These are phyloP conservation scores for Danionella cerebrum DNA, from an alignment of 2,113 vertebrate species.

Conservation along the genomic window DNA sequence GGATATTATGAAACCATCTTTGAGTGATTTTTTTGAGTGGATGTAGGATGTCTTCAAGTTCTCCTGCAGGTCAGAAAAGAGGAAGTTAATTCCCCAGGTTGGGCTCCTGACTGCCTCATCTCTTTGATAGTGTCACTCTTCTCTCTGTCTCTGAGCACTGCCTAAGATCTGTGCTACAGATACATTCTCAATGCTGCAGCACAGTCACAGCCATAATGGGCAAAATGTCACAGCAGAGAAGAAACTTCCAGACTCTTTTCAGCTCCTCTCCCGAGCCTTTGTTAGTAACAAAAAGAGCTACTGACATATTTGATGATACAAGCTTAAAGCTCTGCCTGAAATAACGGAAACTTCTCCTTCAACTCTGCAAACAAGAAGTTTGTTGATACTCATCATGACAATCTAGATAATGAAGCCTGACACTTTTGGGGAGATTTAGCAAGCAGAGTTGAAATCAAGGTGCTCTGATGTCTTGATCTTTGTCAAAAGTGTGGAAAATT, in stretches of 20 bases:
- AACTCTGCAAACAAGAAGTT: background rate
- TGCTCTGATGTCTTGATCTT: conserved; percentile 1
- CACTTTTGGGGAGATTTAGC: background rate
- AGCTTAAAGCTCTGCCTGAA: background rate
- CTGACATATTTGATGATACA: conserved; percentile 9
- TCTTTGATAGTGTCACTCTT: conserved; percentile 40
- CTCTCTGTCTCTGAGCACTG: conserved; percentile 26
- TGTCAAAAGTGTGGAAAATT: conserved; percentile 16
- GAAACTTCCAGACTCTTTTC: conserved; percentile 19
- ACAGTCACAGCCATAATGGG: conserved; percentile 29
- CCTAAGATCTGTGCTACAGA: conserved; percentile 38
- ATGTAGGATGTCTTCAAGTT: conserved; percentile 1
- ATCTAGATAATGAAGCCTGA: background rate
- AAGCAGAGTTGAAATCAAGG: background rate
- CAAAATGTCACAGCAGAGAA: conserved; percentile 42
- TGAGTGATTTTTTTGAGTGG: background rate
- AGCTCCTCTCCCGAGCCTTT: conserved; percentile 14
- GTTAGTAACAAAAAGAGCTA: background rate
- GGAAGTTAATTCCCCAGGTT: conserved; percentile 36
- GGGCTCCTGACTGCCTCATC: conserved; percentile 3
- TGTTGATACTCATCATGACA: background rate
- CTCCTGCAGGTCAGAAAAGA: conserved; percentile 18
- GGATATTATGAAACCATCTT: conserved; percentile 11
- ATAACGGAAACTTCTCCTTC: conserved; percentile 11
- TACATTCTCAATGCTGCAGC: conserved; percentile 31